Conservation (phyloP, 1,140 invertebrate species). For the Euura saliciscinereae region DNA sequence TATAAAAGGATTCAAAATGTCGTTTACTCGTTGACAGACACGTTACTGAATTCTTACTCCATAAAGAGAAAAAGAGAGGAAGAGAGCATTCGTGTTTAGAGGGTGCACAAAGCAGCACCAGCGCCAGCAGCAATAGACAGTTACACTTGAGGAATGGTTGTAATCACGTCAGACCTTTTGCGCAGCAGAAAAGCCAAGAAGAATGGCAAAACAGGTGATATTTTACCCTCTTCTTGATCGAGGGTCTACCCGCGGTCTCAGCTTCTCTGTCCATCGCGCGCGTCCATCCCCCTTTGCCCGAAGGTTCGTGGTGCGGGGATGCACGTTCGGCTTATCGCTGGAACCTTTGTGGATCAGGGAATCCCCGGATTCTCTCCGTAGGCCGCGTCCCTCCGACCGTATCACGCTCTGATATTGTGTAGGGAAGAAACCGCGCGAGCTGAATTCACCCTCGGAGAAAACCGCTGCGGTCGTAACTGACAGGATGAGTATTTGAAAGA, state of each 20-base stretch:
- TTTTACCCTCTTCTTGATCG: background rate
- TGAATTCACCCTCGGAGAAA: background rate
- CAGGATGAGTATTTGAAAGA: too few species aligned
- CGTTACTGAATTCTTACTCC: background rate
- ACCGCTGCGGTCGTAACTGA: too few species aligned
- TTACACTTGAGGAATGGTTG: constrained; percentile 1
- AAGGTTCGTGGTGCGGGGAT: background rate
- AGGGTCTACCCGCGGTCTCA: background rate
- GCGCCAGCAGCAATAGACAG: background rate
- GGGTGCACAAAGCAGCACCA: background rate
- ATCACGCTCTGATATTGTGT: background rate
- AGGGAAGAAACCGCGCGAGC: background rate
- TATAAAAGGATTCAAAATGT: background rate
- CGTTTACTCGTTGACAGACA: constrained; percentile 6
- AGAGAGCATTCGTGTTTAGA: background rate
- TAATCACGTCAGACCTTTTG: constrained; percentile 4
- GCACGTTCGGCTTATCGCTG: background rate
- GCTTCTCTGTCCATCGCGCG: background rate
- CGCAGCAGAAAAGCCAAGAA: background rate
- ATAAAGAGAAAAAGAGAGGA: background rate
- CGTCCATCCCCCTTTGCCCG: background rate
- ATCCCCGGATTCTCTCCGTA: background rate
- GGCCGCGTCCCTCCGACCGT: background rate
- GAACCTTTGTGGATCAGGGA: background rate
- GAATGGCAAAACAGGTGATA: background rate